A percentile compares a stretch with the other conserved stretches of the same genome.
Conservation (phyloP, 2,797 vertebrate species). For the Hipposideros larvatus region DNA sequence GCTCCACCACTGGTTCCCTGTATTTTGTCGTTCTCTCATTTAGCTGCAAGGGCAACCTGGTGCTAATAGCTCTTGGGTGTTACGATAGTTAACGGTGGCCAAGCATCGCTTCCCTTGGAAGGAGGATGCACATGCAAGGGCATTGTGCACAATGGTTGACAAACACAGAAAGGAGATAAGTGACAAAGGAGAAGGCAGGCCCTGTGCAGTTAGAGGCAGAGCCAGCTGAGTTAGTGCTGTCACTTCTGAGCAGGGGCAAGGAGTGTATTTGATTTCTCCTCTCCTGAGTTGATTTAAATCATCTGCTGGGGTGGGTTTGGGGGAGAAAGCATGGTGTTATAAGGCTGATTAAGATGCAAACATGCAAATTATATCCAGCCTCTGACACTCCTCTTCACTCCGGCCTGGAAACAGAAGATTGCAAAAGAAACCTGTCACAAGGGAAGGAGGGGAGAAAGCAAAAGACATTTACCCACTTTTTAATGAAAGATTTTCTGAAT, state of each 20-base stretch:
- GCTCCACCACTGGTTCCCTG: background rate
- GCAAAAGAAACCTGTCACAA: background rate
- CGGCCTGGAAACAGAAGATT: constrained; percentile 70
- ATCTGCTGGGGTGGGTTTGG: constrained; percentile 87
- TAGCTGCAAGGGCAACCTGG: constrained; percentile 66
- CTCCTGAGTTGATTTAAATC: constrained; percentile 91
- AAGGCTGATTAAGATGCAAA: constrained; percentile 93
- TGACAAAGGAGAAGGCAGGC: constrained; percentile 93
- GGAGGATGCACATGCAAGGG: constrained; percentile 90
- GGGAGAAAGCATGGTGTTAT: constrained; percentile 86
- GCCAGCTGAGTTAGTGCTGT: constrained; percentile 88
- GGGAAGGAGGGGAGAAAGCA: background rate
- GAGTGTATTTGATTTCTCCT: constrained; percentile 91
- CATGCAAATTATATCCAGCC: constrained; percentile 90
- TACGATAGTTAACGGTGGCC: constrained; percentile 91
- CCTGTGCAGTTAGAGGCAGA: constrained; percentile 91
- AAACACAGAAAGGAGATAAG: constrained; percentile 90
- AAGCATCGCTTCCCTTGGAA: constrained; percentile 86
- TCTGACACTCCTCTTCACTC: constrained; percentile 85
- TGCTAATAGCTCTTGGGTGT: constrained; percentile 83
- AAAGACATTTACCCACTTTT: background rate
- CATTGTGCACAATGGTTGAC: constrained; percentile 89
- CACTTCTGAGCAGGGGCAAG: constrained; percentile 89
- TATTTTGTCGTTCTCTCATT: constrained; percentile 62
- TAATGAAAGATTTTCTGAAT: constrained; percentile 32